Percentiles rank a stretch among this genome's conserved stretches.
These are phyloP conservation scores for Auanema freiburgensis DNA, from an alignment of 2,888 invertebrate species.

Conservation along the genomic window DNA sequence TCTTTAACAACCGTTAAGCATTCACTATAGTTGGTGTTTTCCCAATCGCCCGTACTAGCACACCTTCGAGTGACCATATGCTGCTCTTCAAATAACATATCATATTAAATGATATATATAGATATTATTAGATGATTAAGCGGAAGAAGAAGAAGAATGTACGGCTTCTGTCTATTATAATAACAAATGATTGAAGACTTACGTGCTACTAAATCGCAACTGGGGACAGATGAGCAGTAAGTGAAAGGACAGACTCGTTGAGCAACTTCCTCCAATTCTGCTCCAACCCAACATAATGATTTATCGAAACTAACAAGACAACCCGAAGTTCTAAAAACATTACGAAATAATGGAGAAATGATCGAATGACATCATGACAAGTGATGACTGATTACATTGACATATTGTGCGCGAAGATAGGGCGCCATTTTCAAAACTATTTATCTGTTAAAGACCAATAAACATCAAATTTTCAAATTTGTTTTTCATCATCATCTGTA, in stretches of 20 bases:
- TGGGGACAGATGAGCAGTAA: constrained; percentile 57
- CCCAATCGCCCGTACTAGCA: constrained; percentile 50
- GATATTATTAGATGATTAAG: too few species aligned
- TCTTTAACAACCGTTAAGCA: constrained; percentile 55
- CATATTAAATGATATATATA: not conserved
- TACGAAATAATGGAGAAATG: constrained; percentile 14
- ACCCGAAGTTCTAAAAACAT: too few species aligned
- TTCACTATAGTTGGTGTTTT: constrained; percentile 51
- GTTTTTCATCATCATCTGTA: too few species aligned
- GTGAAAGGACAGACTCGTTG: constrained; percentile 59
- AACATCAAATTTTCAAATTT: too few species aligned
- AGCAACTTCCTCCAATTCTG: constrained; percentile 44
- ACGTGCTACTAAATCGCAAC: constrained; percentile 56
- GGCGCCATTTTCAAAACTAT: not conserved
- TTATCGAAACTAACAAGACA: constrained; percentile 55
- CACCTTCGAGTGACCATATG: constrained; percentile 53
- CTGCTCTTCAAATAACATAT: constrained; percentile 46
- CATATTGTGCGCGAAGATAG: too few species aligned
- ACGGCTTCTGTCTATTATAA: too few species aligned
- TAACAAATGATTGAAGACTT: too few species aligned
- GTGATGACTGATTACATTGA: too few species aligned
- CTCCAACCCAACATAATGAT: constrained; percentile 57
- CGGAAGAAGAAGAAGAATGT: constrained; percentile 5
- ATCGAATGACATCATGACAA: too few species aligned
- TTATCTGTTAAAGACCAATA: too few species aligned